A percentile compares a stretch with the other conserved stretches of the same genome.
phyloP scores from a whole-genome alignment of 2,113 vertebrate genomes.

The Neolamprologus longior region DNA sequence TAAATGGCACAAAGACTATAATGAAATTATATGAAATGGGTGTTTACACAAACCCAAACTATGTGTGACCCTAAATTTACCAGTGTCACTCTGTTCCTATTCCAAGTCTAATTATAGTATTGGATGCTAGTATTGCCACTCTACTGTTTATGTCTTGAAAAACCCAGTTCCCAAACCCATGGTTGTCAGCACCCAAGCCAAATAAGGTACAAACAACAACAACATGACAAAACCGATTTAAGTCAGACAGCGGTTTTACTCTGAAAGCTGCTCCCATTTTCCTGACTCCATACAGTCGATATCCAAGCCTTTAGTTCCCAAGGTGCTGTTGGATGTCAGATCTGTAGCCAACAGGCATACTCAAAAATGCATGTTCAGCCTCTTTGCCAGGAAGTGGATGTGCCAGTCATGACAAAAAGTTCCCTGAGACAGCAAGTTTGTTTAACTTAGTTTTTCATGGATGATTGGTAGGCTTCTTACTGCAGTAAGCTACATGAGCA shows the following conservation, averaged over 20 bases:
- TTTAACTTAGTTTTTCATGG: slow-evolving; percentile 45
- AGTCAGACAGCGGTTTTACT: slow-evolving; percentile 27
- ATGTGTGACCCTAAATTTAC: neutral
- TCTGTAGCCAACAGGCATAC: slow-evolving; percentile 45
- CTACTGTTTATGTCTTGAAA: slow-evolving; percentile 3
- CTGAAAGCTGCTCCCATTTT: slow-evolving; percentile 20
- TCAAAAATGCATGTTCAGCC: slow-evolving; percentile 65
- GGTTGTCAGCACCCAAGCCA: slow-evolving; percentile 22
- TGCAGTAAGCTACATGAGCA: slow-evolving; percentile 16
- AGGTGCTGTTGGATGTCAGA: slow-evolving; percentile 53
- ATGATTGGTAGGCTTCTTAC: slow-evolving; percentile 33
- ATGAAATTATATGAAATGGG: neutral
- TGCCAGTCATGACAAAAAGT: slow-evolving; percentile 54
- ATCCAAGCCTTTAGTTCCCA: slow-evolving; percentile 33
- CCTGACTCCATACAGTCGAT: slow-evolving; percentile 28
- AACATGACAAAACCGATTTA: slow-evolving; percentile 50
- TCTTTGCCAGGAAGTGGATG: slow-evolving; percentile 45
- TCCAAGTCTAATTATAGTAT: neutral
- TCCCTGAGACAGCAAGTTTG: slow-evolving; percentile 58
- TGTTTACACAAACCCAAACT: neutral
- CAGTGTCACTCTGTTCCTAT: neutral
- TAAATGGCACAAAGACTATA: neutral
- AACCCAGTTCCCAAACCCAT: neutral
- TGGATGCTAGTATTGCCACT: neutral
- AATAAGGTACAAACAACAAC: slow-evolving; percentile 28